Percentiles rank a stretch among this genome's conserved stretches.
phyloP scores from a whole-genome alignment of 2,888 invertebrate genomes.

The Cetonia aurata region DNA sequence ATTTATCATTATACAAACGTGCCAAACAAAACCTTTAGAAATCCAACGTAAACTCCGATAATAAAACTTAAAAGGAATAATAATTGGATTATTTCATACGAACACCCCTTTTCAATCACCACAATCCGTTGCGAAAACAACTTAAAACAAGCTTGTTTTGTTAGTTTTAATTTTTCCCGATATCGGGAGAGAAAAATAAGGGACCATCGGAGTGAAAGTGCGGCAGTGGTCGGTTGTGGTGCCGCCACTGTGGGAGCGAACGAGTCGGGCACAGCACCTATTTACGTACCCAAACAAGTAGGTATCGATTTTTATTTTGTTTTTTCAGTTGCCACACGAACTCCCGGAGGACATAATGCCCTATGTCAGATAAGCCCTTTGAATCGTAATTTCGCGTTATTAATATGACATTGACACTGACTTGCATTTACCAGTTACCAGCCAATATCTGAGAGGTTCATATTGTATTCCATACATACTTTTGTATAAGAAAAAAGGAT shows the following conservation, averaged over 20 bases:
- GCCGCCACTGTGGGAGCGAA: neutral
- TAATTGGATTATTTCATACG: slow-evolving; percentile 61
- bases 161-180: slow-evolving; percentile 57
- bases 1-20: slow-evolving; percentile 39
- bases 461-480: neutral
- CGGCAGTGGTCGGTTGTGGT: slow-evolving; percentile 27
- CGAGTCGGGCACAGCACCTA: slow-evolving; percentile 39
- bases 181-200: slow-evolving; percentile 50
- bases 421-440: too few relatives aligned
- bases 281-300: slow-evolving; percentile 45
- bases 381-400: slow-evolving; percentile 57
- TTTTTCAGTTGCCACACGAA: slow-evolving; percentile 48
- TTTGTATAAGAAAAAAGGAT: neutral
- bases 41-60: slow-evolving; percentile 54
- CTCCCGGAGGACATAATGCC: slow-evolving; percentile 42
- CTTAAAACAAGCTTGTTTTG: slow-evolving; percentile 59
- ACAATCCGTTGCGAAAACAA: slow-evolving; percentile 59
- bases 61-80: slow-evolving; percentile 59
- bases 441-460: neutral
- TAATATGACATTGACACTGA: slow-evolving; percentile 59
- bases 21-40: slow-evolving; percentile 49
- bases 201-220: slow-evolving; percentile 55
- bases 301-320: slow-evolving; percentile 48
- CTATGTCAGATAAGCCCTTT: slow-evolving; percentile 54
- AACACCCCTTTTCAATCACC: slow-evolving; percentile 59